A percentile compares a stretch with the other conserved stretches of the same genome.
Conservation (phyloP, 2,888 invertebrate species). For the Odontomyia ornata region DNA sequence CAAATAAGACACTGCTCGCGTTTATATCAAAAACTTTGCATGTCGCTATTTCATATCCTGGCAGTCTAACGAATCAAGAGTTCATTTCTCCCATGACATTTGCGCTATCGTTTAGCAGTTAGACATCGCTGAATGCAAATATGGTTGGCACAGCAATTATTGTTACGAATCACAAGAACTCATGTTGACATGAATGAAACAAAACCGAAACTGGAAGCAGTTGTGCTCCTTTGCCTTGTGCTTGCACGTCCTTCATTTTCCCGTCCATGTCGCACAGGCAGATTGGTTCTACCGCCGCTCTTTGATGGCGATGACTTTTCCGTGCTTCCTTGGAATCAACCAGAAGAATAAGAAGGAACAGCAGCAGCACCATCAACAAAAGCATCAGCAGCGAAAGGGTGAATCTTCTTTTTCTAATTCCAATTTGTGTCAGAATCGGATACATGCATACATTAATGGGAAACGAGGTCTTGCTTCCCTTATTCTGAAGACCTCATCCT, state of each 20-base stretch:
- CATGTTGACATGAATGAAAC: slow-evolving; percentile 50
- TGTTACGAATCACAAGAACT: slow-evolving; percentile 41
- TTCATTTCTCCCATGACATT: slow-evolving; percentile 26
- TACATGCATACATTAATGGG: slow-evolving; percentile 30
- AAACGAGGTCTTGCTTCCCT: background rate
- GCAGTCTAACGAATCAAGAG: background rate
- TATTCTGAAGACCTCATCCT: background rate
- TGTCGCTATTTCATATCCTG: slow-evolving; percentile 24
- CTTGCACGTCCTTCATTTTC: slow-evolving; percentile 16
- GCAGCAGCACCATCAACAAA: background rate
- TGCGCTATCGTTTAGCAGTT: slow-evolving; percentile 36
- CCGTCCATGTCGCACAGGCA: slow-evolving; percentile 2
- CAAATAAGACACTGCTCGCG: background rate
- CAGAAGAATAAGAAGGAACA: background rate
- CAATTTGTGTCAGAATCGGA: slow-evolving; percentile 38
- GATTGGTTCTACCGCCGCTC: slow-evolving; percentile 11
- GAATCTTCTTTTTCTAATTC: slow-evolving; percentile 31
- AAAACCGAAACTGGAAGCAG: slow-evolving; percentile 46
- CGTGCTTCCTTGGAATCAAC: background rate
- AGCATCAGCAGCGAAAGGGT: background rate
- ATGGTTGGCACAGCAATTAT: slow-evolving; percentile 48
- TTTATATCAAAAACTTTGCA: slow-evolving; percentile 4
- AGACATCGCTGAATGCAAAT: slow-evolving; percentile 30
- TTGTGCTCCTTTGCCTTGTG: slow-evolving; percentile 14
- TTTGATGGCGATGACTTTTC: slow-evolving; percentile 14